Evolutionary conservation across 2,888 invertebrate genomes (phyloP), one percentile per base, ranked within the genome.

Genomic region (Plebejus anna): DNA sequence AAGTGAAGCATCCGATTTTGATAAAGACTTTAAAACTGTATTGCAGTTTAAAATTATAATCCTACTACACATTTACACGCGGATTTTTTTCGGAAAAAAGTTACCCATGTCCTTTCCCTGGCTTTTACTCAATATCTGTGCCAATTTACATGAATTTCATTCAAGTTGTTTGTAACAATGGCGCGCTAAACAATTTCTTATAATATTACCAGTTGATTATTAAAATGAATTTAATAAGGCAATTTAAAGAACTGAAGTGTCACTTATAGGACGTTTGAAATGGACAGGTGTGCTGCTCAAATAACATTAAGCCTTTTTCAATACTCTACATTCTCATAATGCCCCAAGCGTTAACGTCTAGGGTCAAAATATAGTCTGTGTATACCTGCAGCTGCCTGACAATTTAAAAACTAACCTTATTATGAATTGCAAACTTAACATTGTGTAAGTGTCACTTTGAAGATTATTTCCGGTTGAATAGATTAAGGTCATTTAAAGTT

Each of bases 271-370:
- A 55, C 16, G 28, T 13, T 66, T 66, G 32, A 66, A 32, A 66
- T 32, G 66, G 32, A 36, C 66, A 66, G 66, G 32, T 66, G 66
- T 66, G 32, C 22, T 61, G 11, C 32, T 32, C 13, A 61, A 61
- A 22, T 47, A 47, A 11, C 47, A 47, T 22, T 61, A 61, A 61
- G 66, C 32, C 66, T 32, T 32, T 66, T 66, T 13, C 11, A 32
- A 66, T 66, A 32, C 32, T 66, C 66, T 66, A 66, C 66, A 66
- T 66, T 66, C 5, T 66, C 11, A 36, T 36, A 66, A 32, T 66
- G 5, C 32, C 28, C 66, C 22, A 32, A 66, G 13, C 66, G 4
- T 36, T 66, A 66, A 66, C 22, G 22, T 32, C 66, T 66, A 66
- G 9, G 59, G 13, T 66, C 32, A 66, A 32, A 13, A 22, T 22